Base-by-base conservation (phyloP, 2,888 invertebrate genomes). In the Hipparchia semele region DNA sequence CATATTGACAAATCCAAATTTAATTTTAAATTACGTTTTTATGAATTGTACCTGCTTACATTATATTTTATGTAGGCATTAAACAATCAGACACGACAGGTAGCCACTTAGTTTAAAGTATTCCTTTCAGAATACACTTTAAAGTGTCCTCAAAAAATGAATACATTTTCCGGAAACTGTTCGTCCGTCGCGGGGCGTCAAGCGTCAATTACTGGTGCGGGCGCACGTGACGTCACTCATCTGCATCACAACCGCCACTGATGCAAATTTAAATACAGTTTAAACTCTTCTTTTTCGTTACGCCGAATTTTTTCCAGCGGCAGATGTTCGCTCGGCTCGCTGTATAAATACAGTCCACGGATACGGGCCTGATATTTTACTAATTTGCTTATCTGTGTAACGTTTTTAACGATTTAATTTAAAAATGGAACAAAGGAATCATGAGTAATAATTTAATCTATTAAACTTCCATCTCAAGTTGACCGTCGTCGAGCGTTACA, bases 181-280 rank as follows among this genome's bases (percentile, higher is more conserved):
- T 70, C 73, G 60, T 78, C 74, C 75, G 64, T 73, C 72, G 68
- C 64, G 78, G 84, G 81, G 82, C 8, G 59, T n/a, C 53, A n/a
- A 49, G 53, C 80, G 85, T 86, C 85, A 89, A 89, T 88, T 88
- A 80, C 79, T 77, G 77, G 78, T 75, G 78, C 75, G 80, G 64
- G 64, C 76, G 83, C 88, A 87, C 85, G 87, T 90, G 89, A 89
- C 91, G 90, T 89, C 90, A 90, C 88, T 91, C 90, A 90, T 90
- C 90, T 91, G 87, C 91, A 90, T 89, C 85, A 81, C 83, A 83
- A 79, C 83, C 84, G 80, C 79, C 78, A 82, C 82, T 86, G 86
- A 90, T 89, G 89, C 85, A 87, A 89, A 87, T 90, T 91, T 91
- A 87, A 91, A 87, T 83, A 86, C 85, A 85, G 87, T 87, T 87